Evolutionary conservation across 2,888 invertebrate genomes (phyloP).

Genomic region (Drosophila paracracens): DNA sequence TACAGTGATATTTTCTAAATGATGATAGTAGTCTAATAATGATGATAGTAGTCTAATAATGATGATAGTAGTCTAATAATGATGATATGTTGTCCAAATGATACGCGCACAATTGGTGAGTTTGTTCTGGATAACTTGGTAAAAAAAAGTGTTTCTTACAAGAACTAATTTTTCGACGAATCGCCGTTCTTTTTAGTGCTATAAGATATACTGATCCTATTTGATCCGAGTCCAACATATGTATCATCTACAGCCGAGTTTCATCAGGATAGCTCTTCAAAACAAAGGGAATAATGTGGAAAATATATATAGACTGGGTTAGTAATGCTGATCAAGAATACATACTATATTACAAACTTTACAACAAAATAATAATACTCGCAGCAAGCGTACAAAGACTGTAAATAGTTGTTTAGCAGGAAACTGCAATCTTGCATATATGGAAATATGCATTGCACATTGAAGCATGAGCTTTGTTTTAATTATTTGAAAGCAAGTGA

Average conservation of each 20-base stretch:
- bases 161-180: not conserved
- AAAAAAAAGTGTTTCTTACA: not conserved
- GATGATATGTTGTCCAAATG: not conserved
- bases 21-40: not conserved
- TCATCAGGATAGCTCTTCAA: not conserved
- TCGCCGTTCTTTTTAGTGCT: not conserved
- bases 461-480: conserved; percentile 22
- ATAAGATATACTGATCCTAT: not conserved
- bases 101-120: too few species aligned
- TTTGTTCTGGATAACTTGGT: not conserved
- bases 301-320: not conserved
- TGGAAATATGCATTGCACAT: conserved; percentile 5
- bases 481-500: conserved; percentile 16
- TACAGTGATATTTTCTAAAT: too few species aligned
- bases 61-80: not conserved
- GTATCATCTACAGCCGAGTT: not conserved
- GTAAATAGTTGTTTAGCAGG: conserved; percentile 35
- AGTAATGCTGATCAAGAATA: not conserved
- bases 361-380: conserved; percentile 9
- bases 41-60: not conserved
- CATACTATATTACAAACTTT: not conserved
- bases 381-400: not conserved
- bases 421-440: conserved; percentile 20
- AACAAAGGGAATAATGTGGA: not conserved
- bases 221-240: not conserved